Evolutionary conservation across 2,888 invertebrate species (phyloP), one percentile per base, ranked within the genome.

Genomic region (Mimumesa dahlbomi): DNA sequence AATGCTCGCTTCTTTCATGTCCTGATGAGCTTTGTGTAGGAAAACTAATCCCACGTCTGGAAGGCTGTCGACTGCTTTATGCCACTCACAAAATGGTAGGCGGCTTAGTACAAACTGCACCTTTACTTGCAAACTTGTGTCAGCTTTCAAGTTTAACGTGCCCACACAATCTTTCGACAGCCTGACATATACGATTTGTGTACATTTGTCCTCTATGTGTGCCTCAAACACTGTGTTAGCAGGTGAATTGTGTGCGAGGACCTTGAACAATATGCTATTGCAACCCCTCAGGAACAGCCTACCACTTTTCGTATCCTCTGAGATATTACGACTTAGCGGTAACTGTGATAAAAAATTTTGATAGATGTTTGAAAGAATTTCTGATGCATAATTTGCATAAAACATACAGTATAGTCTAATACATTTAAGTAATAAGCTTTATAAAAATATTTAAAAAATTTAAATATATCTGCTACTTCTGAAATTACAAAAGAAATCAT

Each of bases 21-120:
- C 25, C n/a, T 1, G 9, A 2, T 64, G 21, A 14, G 6, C 9
- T 2, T 58, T 31, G 9, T 29, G 54, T 0, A 96, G 95, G 85
- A 95, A 95, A 31, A 96, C 93, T 36, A 95, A 90, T 46, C 92
- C 91, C 57, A 94, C 92, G 81, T 94, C 93, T 0, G 93, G 92
- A 40, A 96, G 92, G 83, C 93, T 93, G 86, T 96, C 96, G 18
- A 96, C 92, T 0, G 95, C 95, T 85, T 93, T 92, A 85, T 95
- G 96, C 95, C 95, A 96, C 86, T 96, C 95, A 88, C 95, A 95
- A 80, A 95, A 94, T 0, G 95, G 94, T 70, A 95, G 91, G 42
- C 96, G 92, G 87, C 95, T 96, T 71, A 96, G 87, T 83, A 95
- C 94, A 85, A 96, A 96, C 85, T 95, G 95, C 58, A 96, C 93